Evolutionary conservation across 2,113 vertebrate genomes (phyloP), one percentile per base, ranked within the genome.

Genomic region (Condylura cristata): DNA sequence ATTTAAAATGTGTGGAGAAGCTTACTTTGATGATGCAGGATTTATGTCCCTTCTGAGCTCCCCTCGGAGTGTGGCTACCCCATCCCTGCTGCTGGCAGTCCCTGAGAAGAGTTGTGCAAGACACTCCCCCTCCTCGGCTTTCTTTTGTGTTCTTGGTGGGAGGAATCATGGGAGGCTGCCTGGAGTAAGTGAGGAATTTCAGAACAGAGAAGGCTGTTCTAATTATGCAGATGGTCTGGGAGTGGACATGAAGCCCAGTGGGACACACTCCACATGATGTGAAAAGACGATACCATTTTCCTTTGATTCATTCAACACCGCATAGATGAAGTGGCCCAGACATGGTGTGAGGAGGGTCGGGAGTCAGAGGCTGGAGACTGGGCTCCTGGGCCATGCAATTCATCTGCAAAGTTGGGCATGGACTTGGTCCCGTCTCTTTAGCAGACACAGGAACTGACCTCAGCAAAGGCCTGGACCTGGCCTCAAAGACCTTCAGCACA

Each of bases 321-420:
- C 32, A 34, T 1, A 30, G 41, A 60, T 8, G 6, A n/a, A 17
- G 3, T 56, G 32, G 39, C 24, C n/a, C 4, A 28, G 68, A 58
- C 16, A 24, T 30, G n/a, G 17, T 17, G 17, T 0, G 3, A n/a
- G n/a, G 14, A n/a, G 46, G 70, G 9, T 8, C 30, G 82, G 26
- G 56, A 17, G 46, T 32, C 32, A 51, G 3, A 3, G n/a, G 20
- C 39, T 37, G 46, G 4, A 0, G 17, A 6, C 17, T 37, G 58
- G 46, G 28, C 13, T 30, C 16, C 20, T 8, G 14, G 48, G 18
- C 2, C 34, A 3, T 2, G 39, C 3, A 0, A 14, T 0, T n/a
- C 44, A 6, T 22, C 70, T 14, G 32, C 37, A 18, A 11, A 24
- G 74, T 6, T 18, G 20, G 34, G 51, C n/a, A 1, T 6, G 32